These are phyloP conservation scores for Montifringilla adamsi DNA, from an alignment of 2,113 vertebrate genomes.

Conservation along the genomic window DNA sequence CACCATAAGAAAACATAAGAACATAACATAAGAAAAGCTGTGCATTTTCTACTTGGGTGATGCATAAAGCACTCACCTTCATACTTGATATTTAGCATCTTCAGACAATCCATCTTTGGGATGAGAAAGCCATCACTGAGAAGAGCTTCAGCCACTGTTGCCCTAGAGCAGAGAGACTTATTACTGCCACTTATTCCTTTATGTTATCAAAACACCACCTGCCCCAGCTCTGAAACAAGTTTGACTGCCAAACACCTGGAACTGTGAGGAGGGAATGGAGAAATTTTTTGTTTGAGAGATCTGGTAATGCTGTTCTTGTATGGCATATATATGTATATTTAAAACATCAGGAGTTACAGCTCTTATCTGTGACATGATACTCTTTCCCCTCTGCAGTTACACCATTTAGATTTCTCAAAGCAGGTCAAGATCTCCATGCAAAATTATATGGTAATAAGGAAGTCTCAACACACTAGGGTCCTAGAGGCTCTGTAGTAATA, in stretches of 20 bases:
- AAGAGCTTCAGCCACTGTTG: constrained; percentile 78
- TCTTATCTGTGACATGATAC: background rate
- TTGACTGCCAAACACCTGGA: background rate
- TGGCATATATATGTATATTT: background rate
- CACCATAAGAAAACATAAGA: too few relatives aligned
- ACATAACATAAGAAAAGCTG: background rate
- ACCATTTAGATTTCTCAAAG: background rate
- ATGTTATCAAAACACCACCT: background rate
- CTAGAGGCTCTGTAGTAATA: background rate
- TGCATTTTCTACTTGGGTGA: background rate
- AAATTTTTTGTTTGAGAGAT: background rate
- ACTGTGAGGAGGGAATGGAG: background rate
- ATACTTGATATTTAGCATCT: constrained; percentile 78
- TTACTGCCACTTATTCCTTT: background rate
- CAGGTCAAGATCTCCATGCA: background rate
- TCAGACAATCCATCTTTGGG: constrained; percentile 85
- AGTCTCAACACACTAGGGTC: background rate
- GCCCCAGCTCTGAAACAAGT: background rate
- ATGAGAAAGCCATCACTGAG: constrained; percentile 90
- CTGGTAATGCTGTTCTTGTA: background rate
- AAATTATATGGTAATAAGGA: background rate
- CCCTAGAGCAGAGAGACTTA: constrained; percentile 49
- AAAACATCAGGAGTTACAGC: background rate
- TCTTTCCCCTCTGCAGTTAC: background rate
- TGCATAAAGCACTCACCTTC: constrained; percentile 69